Conservation (phyloP, 1,140 invertebrate species). For the Portunus trituberculatus region DNA sequence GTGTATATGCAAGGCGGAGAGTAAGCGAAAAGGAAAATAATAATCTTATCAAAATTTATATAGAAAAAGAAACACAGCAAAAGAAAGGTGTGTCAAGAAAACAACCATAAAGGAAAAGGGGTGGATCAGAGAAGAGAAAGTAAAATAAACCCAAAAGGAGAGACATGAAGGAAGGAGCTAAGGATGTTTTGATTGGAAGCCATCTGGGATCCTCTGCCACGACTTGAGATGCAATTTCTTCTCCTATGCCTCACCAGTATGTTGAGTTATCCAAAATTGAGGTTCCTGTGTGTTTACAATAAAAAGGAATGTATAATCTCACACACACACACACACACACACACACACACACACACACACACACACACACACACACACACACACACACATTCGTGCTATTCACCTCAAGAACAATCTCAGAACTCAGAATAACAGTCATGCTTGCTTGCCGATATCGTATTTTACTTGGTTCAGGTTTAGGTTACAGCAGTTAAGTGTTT, state of each 20-base stretch:
- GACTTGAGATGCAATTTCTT: too few relatives aligned
- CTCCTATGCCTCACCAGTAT: too few relatives aligned
- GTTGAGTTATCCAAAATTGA: too few relatives aligned
- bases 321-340: background rate
- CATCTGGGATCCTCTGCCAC: too few relatives aligned
- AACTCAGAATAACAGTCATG: too few relatives aligned
- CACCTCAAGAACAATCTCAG: too few relatives aligned
- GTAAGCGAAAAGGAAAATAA: background rate
- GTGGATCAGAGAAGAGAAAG: too few relatives aligned
- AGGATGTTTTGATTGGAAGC: background rate
- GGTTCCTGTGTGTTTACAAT: too few relatives aligned
- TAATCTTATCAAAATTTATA: background rate
- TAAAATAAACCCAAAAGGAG: too few relatives aligned
- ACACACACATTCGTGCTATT: background rate
- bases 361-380: background rate
- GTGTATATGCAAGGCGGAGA: background rate
- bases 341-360: background rate
- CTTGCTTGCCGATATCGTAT: too few relatives aligned
- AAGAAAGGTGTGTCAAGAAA: background rate
- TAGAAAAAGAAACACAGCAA: background rate
- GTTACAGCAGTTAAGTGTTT: background rate
- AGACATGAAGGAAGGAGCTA: background rate
- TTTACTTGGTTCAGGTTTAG: too few relatives aligned
- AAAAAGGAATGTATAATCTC: background rate
- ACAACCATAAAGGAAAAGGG: too few relatives aligned